phyloP scores from a whole-genome alignment of 2,113 vertebrate species.

The Rhinogobius similis region DNA sequence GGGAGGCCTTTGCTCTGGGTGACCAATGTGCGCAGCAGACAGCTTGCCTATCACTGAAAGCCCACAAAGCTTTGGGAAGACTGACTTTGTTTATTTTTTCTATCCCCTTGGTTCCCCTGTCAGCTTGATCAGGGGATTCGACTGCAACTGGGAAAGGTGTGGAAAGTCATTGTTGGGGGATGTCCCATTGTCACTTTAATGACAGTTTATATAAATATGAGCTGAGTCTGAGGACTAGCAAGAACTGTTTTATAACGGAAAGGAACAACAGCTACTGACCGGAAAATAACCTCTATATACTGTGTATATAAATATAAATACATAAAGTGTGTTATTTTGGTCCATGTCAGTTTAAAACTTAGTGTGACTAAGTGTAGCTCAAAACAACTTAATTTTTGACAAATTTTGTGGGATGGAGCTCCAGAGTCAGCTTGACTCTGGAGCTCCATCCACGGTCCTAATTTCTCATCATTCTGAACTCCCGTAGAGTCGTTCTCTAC shows the following conservation, averaged over 20 bases:
- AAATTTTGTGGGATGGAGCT: too few relatives aligned
- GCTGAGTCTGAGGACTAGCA: not conserved
- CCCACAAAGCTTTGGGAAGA: conserved; percentile 3
- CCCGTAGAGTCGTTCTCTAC: too few relatives aligned
- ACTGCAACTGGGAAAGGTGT: not conserved
- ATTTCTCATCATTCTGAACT: too few relatives aligned
- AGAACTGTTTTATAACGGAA: not conserved
- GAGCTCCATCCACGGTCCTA: too few relatives aligned
- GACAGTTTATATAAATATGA: not conserved
- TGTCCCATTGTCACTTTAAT: not conserved
- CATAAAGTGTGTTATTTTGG: too few relatives aligned
- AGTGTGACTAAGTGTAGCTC: too few relatives aligned
- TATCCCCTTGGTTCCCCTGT: conserved; percentile 1
- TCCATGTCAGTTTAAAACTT: too few relatives aligned
- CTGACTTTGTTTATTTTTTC: conserved; percentile 24
- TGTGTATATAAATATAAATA: too few relatives aligned
- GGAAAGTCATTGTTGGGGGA: not conserved
- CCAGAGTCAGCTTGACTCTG: too few relatives aligned
- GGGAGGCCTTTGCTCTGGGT: conserved; percentile 30
- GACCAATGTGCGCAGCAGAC: conserved; percentile 63
- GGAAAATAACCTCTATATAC: too few relatives aligned
- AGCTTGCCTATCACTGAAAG: conserved; percentile 27
- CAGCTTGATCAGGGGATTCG: not conserved
- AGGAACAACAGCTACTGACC: not conserved
- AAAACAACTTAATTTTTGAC: too few relatives aligned